Evolutionary conservation across 1,140 invertebrate genomes (phyloP).

Genomic region (Monomorium pharaonis): DNA sequence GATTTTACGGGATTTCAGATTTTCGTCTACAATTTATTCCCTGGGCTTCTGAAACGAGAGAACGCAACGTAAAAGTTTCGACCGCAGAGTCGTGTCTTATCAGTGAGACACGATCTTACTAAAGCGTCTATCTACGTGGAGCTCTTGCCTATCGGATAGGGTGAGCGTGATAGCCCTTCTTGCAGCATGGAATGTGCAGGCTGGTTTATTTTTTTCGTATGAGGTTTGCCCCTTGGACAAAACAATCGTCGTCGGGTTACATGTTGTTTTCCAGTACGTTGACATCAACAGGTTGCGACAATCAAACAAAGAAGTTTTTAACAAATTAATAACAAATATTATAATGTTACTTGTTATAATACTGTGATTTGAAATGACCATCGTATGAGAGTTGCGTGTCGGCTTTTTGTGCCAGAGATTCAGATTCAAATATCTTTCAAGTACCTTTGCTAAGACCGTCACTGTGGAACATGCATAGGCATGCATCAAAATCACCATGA

Average conservation of each 20-base stretch:
- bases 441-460: too few relatives aligned
- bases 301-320: background rate
- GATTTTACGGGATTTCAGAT: background rate
- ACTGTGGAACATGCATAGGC: too few relatives aligned
- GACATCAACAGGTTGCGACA: conserved; percentile 4
- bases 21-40: background rate
- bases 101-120: conserved; percentile 32
- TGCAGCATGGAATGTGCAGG: conserved; percentile 36
- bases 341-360: background rate
- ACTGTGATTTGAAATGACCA: too few relatives aligned
- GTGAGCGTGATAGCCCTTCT: conserved; percentile 22
- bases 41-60: background rate
- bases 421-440: too few relatives aligned
- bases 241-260: conserved; percentile 22
- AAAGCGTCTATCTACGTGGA: conserved; percentile 9
- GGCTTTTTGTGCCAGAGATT: too few relatives aligned
- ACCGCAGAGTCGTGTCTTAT: conserved; percentile 18
- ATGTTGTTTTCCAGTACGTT: background rate
- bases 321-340: background rate
- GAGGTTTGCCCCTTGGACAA: background rate
- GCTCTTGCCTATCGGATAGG: conserved; percentile 17
- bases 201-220: conserved; percentile 3
- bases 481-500: too few relatives aligned
- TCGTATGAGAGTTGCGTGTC: too few relatives aligned
- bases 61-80: background rate